Base-by-base conservation (phyloP, 2,797 vertebrate genomes). In the Pipistrellus kuhlii region DNA sequence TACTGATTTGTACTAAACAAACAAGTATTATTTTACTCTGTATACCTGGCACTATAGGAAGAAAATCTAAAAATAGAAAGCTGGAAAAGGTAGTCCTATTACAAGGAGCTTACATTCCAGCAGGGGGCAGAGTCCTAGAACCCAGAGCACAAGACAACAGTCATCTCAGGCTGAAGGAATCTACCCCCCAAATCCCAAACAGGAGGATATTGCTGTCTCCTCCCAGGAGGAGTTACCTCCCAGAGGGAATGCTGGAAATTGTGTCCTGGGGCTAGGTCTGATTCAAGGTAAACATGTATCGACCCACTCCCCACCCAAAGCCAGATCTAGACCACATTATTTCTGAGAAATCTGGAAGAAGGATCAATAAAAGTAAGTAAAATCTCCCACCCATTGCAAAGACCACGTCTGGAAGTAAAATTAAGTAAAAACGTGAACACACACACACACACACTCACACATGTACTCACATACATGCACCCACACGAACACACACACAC, bases 331-430 rank as follows among this genome's bases (percentile, higher is more conserved):
- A 46, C 23, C 62, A 90, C 32, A 72, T 12, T n/a, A 62, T 72
- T 93, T 85, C 69, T 88, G n/a, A 92, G 82, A 76, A 77, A 93
- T 85, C 68, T 86, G 68, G 71, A 66, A 80, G 57, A 23, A n/a
- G 44, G 13, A 71, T 82, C n/a, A 77, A 55, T 18, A 57, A n/a
- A 82, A 68, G 44, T 18, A 82, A 86, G 76, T 6, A 66, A 38
- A 84, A 64, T 91, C 55, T 53, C 17, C 10, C 20, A 75, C 53
- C 51, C 41, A 27, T 35, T 69, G 46, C 27, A 83, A 68, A 84
- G 53, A 80, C n/a, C 75, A 84, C 23, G 21, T 27, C 46, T 81
- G 18, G 21, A 59, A 80, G 20, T 32, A 71, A 91, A 81, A 53
- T 76, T 13, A 55, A 55, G 53, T 55, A 8, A 23, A 55, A 55